Evolutionary conservation across 2,797 vertebrate genomes (phyloP), one percentile per base, ranked within the genome.

Genomic region (Lindbergichthys nudifrons): DNA sequence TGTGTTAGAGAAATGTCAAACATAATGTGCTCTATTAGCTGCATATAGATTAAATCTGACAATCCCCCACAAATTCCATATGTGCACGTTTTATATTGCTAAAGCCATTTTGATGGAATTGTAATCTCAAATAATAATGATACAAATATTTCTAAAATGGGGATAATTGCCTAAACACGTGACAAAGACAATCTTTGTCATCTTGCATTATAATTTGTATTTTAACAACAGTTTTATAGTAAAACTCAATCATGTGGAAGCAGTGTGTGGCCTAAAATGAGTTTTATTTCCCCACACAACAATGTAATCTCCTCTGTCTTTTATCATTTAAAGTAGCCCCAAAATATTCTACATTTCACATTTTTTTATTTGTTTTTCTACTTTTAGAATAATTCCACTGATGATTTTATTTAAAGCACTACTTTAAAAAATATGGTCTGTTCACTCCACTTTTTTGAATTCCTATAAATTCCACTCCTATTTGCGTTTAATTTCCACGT

Each of bases 1-100:
- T 81, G 65, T 69, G 56, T 47, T 39, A 42, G 72, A 46, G 61
- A 75, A 77, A 78, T 51, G 81, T 78, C 73, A 52, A 83, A 65
- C 77, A 66, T 8, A 70, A 72, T 36, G 77, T 41, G 70, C 68
- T 66, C 54, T 54, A 59, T 78, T 73, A 81, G 59, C 63, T 39
- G 75, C 59, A 59, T 39, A 39, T 19, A 51, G 36, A 67, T 47
- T 54, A 51, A 41, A 7, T 42, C 39, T 47, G 42, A 43, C 30
- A 41, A 12, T n/a, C 3, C 45, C 14, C 47, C 47, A 30, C 8
- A 16, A 26, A 32, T 41, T 64, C 61, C 60, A 14, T 32, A 63
- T 16, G 51, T 26, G 42, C n/a, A 60, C 18, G 16, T 32, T 26
- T 26, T 63, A 41, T 47, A 12, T 42, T 36, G 3, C 18, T 13